Percentiles rank a stretch among this genome's conserved stretches.
These are phyloP conservation scores for Diorhabda sublineata DNA, from an alignment of 1,140 invertebrate species.

Conservation along the genomic window DNA sequence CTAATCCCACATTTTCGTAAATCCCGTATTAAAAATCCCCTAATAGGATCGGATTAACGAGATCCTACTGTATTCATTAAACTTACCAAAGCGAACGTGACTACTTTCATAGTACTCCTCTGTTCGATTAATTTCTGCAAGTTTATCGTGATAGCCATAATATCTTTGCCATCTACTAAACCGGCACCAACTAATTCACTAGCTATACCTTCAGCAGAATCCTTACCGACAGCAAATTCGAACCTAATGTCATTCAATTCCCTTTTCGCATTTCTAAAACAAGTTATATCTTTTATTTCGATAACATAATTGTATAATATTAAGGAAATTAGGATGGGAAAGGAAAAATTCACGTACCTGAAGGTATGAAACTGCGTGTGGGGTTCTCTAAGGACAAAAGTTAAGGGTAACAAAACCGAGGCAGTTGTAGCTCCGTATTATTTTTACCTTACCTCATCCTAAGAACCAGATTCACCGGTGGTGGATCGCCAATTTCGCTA, in stretches of 20 bases:
- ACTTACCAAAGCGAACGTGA: slow-evolving; percentile 90
- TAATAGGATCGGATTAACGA: no score
- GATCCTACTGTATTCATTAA: background rate
- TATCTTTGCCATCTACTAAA: slow-evolving; percentile 86
- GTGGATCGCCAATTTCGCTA: slow-evolving; percentile 50
- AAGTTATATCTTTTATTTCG: background rate
- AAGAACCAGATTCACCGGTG: slow-evolving; percentile 69
- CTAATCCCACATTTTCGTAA: no score
- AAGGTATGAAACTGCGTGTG: slow-evolving; percentile 23
- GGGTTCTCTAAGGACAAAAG: slow-evolving; percentile 16
- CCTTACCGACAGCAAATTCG: slow-evolving; percentile 87
- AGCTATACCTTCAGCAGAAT: slow-evolving; percentile 92
- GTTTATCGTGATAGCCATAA: slow-evolving; percentile 86
- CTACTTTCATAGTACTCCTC: slow-evolving; percentile 57
- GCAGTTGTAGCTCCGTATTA: no score
- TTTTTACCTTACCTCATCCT: slow-evolving; percentile 59
- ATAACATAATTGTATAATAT: background rate
- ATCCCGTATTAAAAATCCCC: no score
- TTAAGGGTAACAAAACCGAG: background rate
- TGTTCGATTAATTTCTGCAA: slow-evolving; percentile 85
- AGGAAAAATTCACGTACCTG: slow-evolving; percentile 28
- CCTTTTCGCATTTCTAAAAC: slow-evolving; percentile 72
- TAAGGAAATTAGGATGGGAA: background rate
- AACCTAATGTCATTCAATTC: slow-evolving; percentile 98
- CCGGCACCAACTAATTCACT: slow-evolving; percentile 91